Evolutionary conservation across 1,140 invertebrate genomes (phyloP), one percentile per base, ranked within the genome.

Genomic region (Euwallacea fornicatus): DNA sequence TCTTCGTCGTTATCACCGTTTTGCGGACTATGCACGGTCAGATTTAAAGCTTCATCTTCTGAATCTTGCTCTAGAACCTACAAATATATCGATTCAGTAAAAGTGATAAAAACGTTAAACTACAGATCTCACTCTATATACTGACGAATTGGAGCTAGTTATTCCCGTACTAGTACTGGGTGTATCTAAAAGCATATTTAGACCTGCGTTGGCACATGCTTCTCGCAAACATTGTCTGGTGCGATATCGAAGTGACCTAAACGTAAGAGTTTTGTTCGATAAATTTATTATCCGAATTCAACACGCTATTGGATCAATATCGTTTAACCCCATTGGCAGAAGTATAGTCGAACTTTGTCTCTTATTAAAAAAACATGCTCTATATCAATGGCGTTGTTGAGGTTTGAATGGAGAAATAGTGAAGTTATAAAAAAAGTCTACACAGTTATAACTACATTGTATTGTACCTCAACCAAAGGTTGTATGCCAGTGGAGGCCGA

Each of bases 151-250:
- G 9, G 78, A 78, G 74, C 81, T 82, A 8, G 78, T 81, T 53
- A 81, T 83, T 80, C 86, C 86, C 75, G 85, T 85, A 75, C 86
- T 87, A 47, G 85, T 87, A 75, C 86, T 87, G 6, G 86, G 86
- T 71, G 84, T 79, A 64, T 81, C 80, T 11, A 80, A 46, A 63
- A 11, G 75, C 76, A 69, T 73, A 74, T 46, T 76, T 69, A 42
- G 69, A 70, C 15, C 74, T 41, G 67, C 69, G 69, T 73, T 76
- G 42, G 74, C 76, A 53, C 72, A 73, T 21, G 71, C 69, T 63
- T 81, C 75, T 21, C 73, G 66, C 42, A 77, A 65, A 60, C 74
- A 76, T 64, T 78, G 76, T 8, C 76, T 68, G 7, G 78, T 78
- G 58, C 74, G 69, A 64, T 77, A 77, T 69, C 77, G 79, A 13